Conservation (phyloP, 2,888 invertebrate genomes). For the Andrena dorsata region DNA sequence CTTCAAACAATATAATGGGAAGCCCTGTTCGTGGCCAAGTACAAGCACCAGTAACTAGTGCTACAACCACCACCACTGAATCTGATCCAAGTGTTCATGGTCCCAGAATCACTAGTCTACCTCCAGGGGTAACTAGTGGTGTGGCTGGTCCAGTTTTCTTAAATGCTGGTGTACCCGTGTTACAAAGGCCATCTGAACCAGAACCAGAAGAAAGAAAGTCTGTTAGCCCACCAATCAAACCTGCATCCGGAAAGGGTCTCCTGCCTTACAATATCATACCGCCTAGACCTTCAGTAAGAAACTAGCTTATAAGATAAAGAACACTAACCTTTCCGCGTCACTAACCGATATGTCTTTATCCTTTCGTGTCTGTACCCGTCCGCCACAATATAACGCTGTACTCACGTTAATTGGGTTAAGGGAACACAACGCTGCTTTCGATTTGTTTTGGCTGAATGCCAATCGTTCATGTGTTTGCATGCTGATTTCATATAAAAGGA, state of each 20-base stretch:
- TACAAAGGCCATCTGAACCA: conserved; percentile 77
- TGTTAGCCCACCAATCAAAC: conserved; percentile 79
- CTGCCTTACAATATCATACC: conserved; percentile 95
- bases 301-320: conserved; percentile 17
- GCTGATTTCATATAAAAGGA: conserved; percentile 44
- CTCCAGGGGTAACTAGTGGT: conserved; percentile 83
- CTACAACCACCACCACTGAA: conserved; percentile 73
- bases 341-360: neutral
- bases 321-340: neutral
- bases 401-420: conserved; percentile 58
- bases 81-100: conserved; percentile 73
- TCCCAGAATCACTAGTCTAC: conserved; percentile 82
- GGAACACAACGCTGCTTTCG: conserved; percentile 49
- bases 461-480: conserved; percentile 43
- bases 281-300: conserved; percentile 89
- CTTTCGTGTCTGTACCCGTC: neutral
- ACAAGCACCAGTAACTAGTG: conserved; percentile 82
- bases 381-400: conserved; percentile 8
- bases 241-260: conserved; percentile 88
- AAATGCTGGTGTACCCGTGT: conserved; percentile 80
- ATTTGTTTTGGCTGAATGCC: conserved; percentile 53
- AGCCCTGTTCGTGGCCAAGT: conserved; percentile 82
- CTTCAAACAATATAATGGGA: conserved; percentile 55
- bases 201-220: conserved; percentile 72
- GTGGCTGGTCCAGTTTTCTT: conserved; percentile 82